Evolutionary conservation across 2,797 vertebrate species (phyloP), one percentile per base, ranked within the genome.

Genomic region (Pseudotriccus pelzelni): DNA sequence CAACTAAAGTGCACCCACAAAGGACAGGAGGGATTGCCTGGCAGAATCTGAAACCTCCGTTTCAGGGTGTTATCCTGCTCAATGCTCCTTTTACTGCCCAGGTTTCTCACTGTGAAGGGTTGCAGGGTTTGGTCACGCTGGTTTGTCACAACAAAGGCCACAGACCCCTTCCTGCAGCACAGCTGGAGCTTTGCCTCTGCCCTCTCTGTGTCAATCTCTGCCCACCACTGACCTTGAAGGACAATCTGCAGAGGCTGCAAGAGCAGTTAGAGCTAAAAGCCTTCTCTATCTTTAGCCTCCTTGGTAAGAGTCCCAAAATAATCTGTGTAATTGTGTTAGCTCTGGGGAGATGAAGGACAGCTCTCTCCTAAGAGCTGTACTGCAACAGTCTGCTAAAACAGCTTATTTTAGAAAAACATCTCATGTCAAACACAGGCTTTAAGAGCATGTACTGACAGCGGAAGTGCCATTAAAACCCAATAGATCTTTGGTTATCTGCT

Each of bases 281-380:
- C 69, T 83, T 44, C 79, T 68, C 90, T 97, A 94, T 97, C 79
- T 97, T 94, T 96, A 97, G 89, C 55, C 32, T 86, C 90, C 87
- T 86, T 63, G 72, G 87, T 89, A 77, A 96, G 94, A 94, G 52
- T 79, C 92, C 84, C 67, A 94, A 91, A 95, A 96, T 95, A 97
- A 77, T 73, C 84, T n/a, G 79, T 16, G 52, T 8, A 67, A 68
- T 53, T 78, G 75, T 59, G 76, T 58, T 80, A 59, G 50, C 59
- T 18, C 25, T 23, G 32, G 58, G 62, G 76, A 96, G 75, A 64
- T 43, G 69, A 64, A 84, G 82, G 79, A 84, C 89, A 81, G 55
- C 84, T 93, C 73, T 72, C 66, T 80, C 24, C n/a, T 80, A 53
- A 84, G 90, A 77, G 49, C 34, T 81, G 32, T 12, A 68, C 50